Base-by-base conservation (phyloP, 2,797 vertebrate genomes). In the Macrochelys suwanniensis region DNA sequence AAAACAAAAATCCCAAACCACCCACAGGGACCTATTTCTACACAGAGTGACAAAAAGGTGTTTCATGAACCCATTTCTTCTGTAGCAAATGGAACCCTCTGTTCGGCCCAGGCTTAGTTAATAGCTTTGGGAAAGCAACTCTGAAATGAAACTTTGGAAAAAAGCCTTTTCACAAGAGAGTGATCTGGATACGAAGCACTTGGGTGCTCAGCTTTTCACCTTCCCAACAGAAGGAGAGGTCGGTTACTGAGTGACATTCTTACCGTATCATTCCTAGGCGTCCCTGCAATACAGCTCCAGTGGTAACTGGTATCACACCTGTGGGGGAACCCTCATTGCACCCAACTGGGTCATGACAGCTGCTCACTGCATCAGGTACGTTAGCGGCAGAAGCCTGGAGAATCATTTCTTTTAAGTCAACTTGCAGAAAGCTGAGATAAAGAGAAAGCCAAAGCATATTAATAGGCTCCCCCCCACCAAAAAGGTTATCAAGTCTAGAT, bases 311-410 rank as follows among this genome's bases (percentile, higher is more conserved):
- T 33, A 0, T 37, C 99, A 99, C 97, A 99, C 98, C 89, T 99
- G 99, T 2, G 99, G 99, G 84, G 99, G 99, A 16, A 98, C 98
- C 59, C 98, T 99, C 95, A 98, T 99, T 81, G 97, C 98, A 42
- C 45, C 95, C 16, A 97, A 98, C 94, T 99, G 99, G 99, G 99
- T 99, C 51, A 56, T 99, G 93, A 99, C 99, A 6, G 99, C 99
- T 37, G 99, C 99, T 95, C 99, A 99, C 97, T 99, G 99, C 98
- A 99, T 99, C 95, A 96, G 99, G 99, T 99, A 96, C 15, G 25
- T 0, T 1, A 12, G 33, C 11, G 15, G 80, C 3, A n/a, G 7
- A 45, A 5, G 7, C 56, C 25, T 56, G 25, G 37, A 3, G 19
- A 81, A 53, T 31, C 37, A 12, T 56, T 0, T 5, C 5, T n/a